A percentile compares a stretch with the other conserved stretches of the same genome.
Conservation (phyloP, 1,140 invertebrate genomes). For the Caenorhabditis remanei region DNA sequence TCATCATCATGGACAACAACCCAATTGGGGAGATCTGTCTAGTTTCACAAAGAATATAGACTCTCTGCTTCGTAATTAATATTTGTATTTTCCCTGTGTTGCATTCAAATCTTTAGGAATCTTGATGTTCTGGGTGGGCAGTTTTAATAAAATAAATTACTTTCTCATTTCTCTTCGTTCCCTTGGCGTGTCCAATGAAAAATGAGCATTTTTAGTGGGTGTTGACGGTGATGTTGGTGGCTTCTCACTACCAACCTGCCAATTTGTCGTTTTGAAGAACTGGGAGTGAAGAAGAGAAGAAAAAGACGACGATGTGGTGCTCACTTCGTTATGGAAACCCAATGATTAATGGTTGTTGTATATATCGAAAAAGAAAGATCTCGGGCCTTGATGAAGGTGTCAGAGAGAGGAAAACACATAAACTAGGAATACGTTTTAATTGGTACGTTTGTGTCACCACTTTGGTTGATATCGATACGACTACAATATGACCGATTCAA, state of each 20-base stretch:
- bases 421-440: neutral
- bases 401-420: conserved; percentile 1
- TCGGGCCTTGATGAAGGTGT: neutral
- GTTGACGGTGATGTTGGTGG: neutral
- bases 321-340: conserved; percentile 15
- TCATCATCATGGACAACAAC: conserved; percentile 7
- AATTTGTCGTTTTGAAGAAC: conserved; percentile 2
- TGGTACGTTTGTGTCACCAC: neutral
- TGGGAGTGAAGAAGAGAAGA: neutral
- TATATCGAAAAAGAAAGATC: neutral
- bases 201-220: neutral
- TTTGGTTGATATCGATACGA: neutral
- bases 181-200: conserved; percentile 20
- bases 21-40: conserved; percentile 31
- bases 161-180: neutral
- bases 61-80: conserved; percentile 20
- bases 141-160: conserved; percentile 23
- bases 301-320: neutral
- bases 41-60: conserved; percentile 41
- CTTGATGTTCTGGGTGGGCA: neutral
- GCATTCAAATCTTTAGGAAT: neutral
- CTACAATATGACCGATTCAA: neutral
- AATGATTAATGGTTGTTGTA: conserved; percentile 23
- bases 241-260: conserved; percentile 7
- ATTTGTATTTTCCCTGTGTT: neutral